A percentile compares a stretch with the other conserved stretches of the same genome.
Conservation (phyloP, 2,888 invertebrate genomes). For the Myopa testacea region DNA sequence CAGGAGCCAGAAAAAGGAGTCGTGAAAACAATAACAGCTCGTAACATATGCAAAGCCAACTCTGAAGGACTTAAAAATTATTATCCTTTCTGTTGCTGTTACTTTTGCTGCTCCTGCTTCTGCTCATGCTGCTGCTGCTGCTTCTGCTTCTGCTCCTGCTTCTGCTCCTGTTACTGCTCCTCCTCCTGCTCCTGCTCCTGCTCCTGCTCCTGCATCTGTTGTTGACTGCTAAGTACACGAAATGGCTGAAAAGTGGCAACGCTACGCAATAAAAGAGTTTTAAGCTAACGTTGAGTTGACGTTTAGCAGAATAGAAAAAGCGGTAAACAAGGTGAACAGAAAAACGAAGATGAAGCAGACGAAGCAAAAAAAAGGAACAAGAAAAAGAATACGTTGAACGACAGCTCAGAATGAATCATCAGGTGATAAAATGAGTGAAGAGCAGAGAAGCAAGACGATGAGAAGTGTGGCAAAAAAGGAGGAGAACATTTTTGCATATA, state of each 20-base stretch:
- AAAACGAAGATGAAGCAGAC: neutral
- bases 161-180: too few species aligned
- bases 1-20: neutral
- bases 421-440: too few species aligned
- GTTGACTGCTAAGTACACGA: neutral
- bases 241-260: conserved; percentile 22
- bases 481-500: too few species aligned
- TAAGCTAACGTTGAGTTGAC: conserved; percentile 23
- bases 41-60: neutral
- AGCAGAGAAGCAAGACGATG: too few species aligned
- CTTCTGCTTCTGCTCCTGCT: too few species aligned
- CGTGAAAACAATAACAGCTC: neutral
- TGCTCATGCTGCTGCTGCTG: neutral
- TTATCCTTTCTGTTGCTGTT: neutral
- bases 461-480: too few species aligned
- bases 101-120: too few species aligned
- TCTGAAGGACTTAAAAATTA: neutral
- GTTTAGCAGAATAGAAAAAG: neutral
- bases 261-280: conserved; percentile 1
- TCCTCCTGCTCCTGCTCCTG: too few species aligned
- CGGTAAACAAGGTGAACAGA: neutral
- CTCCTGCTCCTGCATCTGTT: too few species aligned
- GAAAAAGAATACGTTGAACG: neutral
- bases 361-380: neutral
- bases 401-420: neutral